Evolutionary conservation across 2,797 vertebrate species (phyloP), one percentile per base, ranked within the genome.

Genomic region (Triplophysa bombifrons): DNA sequence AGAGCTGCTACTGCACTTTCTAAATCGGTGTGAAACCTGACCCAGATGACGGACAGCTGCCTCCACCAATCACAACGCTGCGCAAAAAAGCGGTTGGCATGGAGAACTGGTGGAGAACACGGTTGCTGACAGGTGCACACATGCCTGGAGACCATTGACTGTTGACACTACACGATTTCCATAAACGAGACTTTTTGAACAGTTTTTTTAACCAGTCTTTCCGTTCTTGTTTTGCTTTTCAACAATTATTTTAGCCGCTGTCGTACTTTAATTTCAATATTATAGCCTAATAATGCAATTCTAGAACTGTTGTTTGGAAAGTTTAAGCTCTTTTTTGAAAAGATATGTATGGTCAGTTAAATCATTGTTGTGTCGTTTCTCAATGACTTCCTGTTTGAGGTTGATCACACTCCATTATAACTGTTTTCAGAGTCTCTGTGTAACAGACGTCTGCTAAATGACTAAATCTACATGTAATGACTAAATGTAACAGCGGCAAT

Each of bases 21-120:
- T 93, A 93, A 92, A 91, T 93, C 86, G 84, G 93, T 91, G 87
- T 89, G 92, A 92, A 93, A 93, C 89, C 73, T 89, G 91, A 93
- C 87, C 88, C 90, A 72, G 30, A 7, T 90, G 89, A 93, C 77
- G 85, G 92, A 92, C 89, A 87, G 87, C 71, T 56, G 34, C 65
- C 64, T 90, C 74, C 67, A 87, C 92, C 91, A 92, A 91, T 90
- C 83, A 70, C 51, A 61, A 74, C 0, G 27, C 80, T 61, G 58
- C 82, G 74, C 86, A 80, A 46, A 63, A 65, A 77, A 81, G 56
- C 67, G 25, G 25, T 51, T 83, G 75, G 81, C 80, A 80, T 64
- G 50, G 44, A 74, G 58, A 63, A 27, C 3, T 44, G 17, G 19
- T 30, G 20, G 30, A 30, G 30, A 68, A 72, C 53, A 77, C 74